phyloP scores from a whole-genome alignment of 2,113 vertebrate species.

The Dolichallabes microphthalmus region DNA sequence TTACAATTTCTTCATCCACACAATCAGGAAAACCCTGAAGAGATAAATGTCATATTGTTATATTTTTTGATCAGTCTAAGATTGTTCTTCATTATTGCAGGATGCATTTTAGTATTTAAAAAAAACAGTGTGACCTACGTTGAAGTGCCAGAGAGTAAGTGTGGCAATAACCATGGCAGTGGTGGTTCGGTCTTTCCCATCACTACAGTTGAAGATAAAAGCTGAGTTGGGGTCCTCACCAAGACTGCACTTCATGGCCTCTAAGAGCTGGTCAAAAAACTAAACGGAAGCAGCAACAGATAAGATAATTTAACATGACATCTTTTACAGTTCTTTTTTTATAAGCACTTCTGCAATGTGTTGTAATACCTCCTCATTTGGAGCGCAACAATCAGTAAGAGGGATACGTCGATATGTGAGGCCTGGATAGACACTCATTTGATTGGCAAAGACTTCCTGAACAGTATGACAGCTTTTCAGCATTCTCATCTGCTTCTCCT shows the following conservation, averaged over 20 bases:
- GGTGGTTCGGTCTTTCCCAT: conserved; percentile 79
- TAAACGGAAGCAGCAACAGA: conserved; percentile 45
- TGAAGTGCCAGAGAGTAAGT: conserved; percentile 81
- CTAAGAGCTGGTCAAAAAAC: conserved; percentile 80
- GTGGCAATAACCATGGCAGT: conserved; percentile 82
- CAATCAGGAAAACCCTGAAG: conserved; percentile 78
- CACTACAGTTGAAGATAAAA: conserved; percentile 84
- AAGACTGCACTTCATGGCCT: conserved; percentile 68
- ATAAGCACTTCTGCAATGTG: not conserved
- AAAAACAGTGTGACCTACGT: conserved; percentile 61
- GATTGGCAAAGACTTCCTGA: conserved; percentile 79
- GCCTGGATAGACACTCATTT: conserved; percentile 65
- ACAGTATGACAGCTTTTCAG: conserved; percentile 79
- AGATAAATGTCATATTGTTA: not conserved
- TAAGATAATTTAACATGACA: not conserved
- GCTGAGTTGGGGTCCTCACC: conserved; percentile 69
- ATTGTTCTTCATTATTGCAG: not conserved
- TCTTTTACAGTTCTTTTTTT: not conserved
- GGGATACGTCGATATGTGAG: conserved; percentile 77
- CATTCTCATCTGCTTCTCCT: conserved; percentile 79
- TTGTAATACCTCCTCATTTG: conserved; percentile 72
- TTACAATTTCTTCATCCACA: conserved; percentile 80
- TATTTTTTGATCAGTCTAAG: not conserved
- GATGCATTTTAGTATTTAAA: not conserved
- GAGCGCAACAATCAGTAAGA: conserved; percentile 77